Conservation (phyloP, 2,113 vertebrate species). For the Dissostichus mawsoni region DNA sequence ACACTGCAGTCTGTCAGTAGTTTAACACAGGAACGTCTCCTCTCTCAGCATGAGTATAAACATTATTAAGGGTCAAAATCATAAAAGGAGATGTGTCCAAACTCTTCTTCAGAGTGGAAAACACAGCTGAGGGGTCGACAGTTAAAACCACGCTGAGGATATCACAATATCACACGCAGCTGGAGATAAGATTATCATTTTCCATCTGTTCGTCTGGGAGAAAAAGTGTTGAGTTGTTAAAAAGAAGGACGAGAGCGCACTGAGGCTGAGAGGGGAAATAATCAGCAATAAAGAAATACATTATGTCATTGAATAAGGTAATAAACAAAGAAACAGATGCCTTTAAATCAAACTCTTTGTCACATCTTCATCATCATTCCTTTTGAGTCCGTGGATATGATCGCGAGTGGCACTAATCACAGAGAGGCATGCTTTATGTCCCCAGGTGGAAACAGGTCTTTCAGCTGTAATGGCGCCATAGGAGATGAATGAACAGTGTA, state of each 20-base stretch:
- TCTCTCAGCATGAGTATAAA: neutral
- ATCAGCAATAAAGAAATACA: conserved; percentile 9
- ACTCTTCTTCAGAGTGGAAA: neutral
- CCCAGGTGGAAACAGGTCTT: conserved; percentile 31
- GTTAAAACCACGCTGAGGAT: neutral
- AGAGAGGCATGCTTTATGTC: conserved; percentile 22
- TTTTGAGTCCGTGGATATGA: neutral
- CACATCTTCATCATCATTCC: neutral
- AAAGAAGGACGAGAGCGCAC: neutral
- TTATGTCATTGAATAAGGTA: no score
- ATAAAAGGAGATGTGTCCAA: neutral
- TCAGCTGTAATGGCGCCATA: conserved; percentile 30
- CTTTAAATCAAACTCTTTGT: neutral
- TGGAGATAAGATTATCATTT: neutral
- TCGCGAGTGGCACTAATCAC: conserved; percentile 1
- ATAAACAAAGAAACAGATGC: neutral
- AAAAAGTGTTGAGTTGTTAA: conserved; percentile 4
- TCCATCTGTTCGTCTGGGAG: neutral
- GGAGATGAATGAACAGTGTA: conserved; percentile 38
- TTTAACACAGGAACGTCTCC: neutral
- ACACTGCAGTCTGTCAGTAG: conserved; percentile 4
- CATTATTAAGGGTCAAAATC: neutral
- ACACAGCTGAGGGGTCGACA: neutral
- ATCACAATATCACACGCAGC: conserved; percentile 9
- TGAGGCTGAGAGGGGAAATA: conserved; percentile 14